Percentiles rank a stretch among this genome's conserved stretches.
Evolutionary conservation across 2,113 vertebrate genomes (phyloP).

Genomic region (Bubalus kerabau): DNA sequence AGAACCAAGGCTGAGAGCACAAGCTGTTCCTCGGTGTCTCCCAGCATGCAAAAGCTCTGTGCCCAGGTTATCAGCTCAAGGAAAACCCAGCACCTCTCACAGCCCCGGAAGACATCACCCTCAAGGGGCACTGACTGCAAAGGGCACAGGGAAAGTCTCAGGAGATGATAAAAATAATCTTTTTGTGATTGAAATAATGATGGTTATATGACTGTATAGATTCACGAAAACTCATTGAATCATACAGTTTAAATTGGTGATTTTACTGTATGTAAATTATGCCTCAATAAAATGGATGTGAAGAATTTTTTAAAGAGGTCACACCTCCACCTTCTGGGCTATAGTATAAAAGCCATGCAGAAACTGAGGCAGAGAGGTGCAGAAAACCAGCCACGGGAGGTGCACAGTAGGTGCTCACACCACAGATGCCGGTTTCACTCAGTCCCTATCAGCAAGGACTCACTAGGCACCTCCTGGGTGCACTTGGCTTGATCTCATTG

Average conservation of each 20-base stretch:
- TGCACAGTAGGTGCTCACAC: conserved; percentile 23
- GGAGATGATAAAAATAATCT: background rate
- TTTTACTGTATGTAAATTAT: conserved; percentile 21
- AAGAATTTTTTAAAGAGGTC: background rate
- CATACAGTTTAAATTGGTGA: background rate
- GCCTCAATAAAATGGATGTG: background rate
- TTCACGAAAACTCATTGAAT: conserved; percentile 20
- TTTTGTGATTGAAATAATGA: background rate
- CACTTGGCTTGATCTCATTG: conserved; percentile 25
- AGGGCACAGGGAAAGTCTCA: background rate
- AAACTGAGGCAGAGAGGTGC: background rate
- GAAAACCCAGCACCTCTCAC: background rate
- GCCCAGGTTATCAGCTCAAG: background rate
- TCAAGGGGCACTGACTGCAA: background rate
- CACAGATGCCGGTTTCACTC: background rate
- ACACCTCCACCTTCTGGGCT: background rate
- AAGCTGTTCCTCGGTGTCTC: background rate
- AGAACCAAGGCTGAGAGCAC: background rate
- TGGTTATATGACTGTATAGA: background rate
- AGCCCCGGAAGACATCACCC: background rate
- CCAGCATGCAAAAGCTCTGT: background rate
- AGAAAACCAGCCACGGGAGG: background rate
- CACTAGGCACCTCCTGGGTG: background rate
- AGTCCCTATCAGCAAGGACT: conserved; percentile 15
- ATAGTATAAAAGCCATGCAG: background rate